Evolutionary conservation across 2,888 invertebrate genomes (phyloP), one percentile per base, ranked within the genome.

Genomic region (Idaea dimidiata): DNA sequence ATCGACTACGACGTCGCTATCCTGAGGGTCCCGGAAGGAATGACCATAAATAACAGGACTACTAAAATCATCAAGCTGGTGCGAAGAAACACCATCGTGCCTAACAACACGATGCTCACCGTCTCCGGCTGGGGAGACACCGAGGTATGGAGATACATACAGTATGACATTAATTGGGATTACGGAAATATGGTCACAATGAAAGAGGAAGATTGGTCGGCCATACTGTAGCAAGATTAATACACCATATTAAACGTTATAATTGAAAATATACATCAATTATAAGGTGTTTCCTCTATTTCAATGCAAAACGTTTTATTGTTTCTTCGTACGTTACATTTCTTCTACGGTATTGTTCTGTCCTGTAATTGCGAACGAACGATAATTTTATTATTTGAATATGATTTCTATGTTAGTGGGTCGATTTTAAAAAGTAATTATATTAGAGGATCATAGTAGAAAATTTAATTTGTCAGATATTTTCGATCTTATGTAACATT

Each of bases 1-100:
- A 77, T 76, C 8, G 92, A 93, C 71, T 92, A 88, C 62, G 93
- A 94, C 58, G 84, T 93, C 0, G n/a, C 83, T 0, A 65, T 93
- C 2, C 75, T 94, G 17, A 74, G 74, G 43, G 74, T 93, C 0
- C 4, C 62, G 0, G 74, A 75, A 14, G 65, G 75, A 0, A 93
- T 94, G 70, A 67, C 59, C 0, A 72, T 88, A 17, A n/a, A n/a
- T n/a, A n/a, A n/a, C 16, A 14, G 0, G 84, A 80, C 0, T 1
- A 78, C 83, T 0, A 84, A 67, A 17, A 74, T 78, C 1, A 72
- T 87, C 0, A 54, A 58, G 0, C 62, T 90, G 55, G 77, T 84
- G 0, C 33, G 62, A 0, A 62, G 62, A 0, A 72, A 74, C 1
- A 74, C 74, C 0, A 63, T 66, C 14, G 77, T 89, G 0, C 66